These are phyloP conservation scores for Gibbula magus DNA, from an alignment of 2,888 invertebrate genomes.

Conservation along the genomic window DNA sequence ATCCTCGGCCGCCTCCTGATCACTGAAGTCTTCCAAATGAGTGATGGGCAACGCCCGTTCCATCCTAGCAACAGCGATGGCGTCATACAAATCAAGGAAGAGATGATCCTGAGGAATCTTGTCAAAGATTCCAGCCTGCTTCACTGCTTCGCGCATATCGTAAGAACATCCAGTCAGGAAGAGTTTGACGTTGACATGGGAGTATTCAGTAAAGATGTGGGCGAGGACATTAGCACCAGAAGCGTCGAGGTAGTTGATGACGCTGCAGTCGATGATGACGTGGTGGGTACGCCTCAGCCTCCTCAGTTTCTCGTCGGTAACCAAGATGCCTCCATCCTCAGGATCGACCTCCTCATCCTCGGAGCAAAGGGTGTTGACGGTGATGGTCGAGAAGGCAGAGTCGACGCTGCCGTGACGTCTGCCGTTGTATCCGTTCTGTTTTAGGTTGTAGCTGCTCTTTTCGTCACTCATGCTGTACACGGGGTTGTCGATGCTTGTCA, in stretches of 20 bases:
- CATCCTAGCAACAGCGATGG: conserved; percentile 59
- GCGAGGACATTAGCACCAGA: conserved; percentile 66
- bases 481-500: conserved; percentile 48
- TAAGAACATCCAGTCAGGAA: conserved; percentile 60
- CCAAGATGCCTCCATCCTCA: conserved; percentile 59
- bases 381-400: conserved; percentile 29
- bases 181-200: conserved; percentile 65
- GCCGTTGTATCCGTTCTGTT: conserved; percentile 23
- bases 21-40: conserved; percentile 59
- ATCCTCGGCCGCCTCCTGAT: conserved; percentile 66
- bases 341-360: conserved; percentile 52
- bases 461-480: conserved; percentile 46
- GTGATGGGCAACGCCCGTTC: conserved; percentile 52
- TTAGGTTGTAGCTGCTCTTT: conserved; percentile 23
- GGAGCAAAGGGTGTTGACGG: conserved; percentile 18
- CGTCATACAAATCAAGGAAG: conserved; percentile 61
- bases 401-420: conserved; percentile 34
- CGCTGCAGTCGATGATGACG: conserved; percentile 63
- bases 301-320: conserved; percentile 61
- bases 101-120: conserved; percentile 58
- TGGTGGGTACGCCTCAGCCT: conserved; percentile 63
- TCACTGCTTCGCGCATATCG: conserved; percentile 60
- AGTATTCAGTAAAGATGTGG: conserved; percentile 64
- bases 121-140: conserved; percentile 59
- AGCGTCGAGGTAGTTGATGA: conserved; percentile 66